phyloP scores from a whole-genome alignment of 2,113 vertebrate species.

The Oreochromis spilurus region DNA sequence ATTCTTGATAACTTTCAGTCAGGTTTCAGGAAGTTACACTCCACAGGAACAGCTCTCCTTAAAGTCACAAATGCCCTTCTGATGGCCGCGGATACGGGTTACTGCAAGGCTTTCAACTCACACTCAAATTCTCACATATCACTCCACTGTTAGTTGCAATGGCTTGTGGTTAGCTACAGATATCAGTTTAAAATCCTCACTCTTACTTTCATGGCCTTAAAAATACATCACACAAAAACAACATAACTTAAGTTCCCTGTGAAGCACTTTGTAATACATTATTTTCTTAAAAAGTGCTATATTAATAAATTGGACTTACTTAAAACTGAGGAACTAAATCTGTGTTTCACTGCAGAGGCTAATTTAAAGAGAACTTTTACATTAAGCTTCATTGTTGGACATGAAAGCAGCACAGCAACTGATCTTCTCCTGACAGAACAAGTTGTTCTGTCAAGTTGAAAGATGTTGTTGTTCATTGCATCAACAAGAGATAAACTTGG shows the following conservation, averaged over 20 bases:
- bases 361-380: neutral
- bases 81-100: accelerated
- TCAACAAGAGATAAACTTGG: no score
- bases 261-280: neutral
- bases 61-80: neutral
- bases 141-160: neutral
- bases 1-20: neutral
- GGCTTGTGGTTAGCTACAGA: neutral
- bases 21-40: neutral
- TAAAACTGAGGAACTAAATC: neutral
- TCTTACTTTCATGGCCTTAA: neutral
- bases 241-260: accelerated
- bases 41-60: neutral
- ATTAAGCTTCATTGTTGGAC: neutral
- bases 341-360: neutral
- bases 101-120: neutral
- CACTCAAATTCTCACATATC: neutral
- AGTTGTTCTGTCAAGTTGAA: no score
- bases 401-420: neutral
- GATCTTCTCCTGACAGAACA: neutral
- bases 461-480: no score
- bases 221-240: neutral
- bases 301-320: neutral
- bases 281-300: neutral
- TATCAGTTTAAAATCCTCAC: neutral